Base-by-base conservation (phyloP, 2,888 invertebrate species). In the Netelia melanura region DNA sequence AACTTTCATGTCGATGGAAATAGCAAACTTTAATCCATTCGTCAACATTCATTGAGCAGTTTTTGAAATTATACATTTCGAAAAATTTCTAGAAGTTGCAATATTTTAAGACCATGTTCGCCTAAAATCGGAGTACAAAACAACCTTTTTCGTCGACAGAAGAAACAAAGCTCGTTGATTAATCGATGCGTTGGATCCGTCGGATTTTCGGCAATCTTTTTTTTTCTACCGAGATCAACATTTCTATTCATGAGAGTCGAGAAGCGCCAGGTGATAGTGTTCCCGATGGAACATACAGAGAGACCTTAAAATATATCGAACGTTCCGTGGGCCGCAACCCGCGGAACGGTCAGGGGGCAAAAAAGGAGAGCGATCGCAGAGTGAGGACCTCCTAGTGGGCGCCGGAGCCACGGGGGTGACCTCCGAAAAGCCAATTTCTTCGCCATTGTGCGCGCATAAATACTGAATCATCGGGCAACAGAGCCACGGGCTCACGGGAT, bases 391-490 rank as follows among this genome's bases (percentile, higher is more conserved):
- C 92, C 92, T 91, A 90, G 74, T 83, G 91, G 30, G 90, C 86
- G 76, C 64, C 48, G 71, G 23, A 87, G 86, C 89, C 86, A 87
- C 90, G 89, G 91, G 89, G 90, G 89, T 90, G 89, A 86, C 74
- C 84, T 87, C 86, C 87, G 87, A 87, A 88, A 89, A 90, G 90
- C 88, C 92, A 91, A 92, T 92, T 91, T 90, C 91, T 89, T 84
- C 82, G 88, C 87, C 86, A 91, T 92, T 93, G 92, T 93, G 86
- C 88, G 88, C 92, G 87, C 88, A 90, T 92, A 91, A 91, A 91
- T 92, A 92, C 91, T 89, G 91, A 91, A 92, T 92, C 92, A 92
- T 91, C 88, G 89, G 80, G 76, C 86, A 81, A 52, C 64, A 77
- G 81, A 68, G 61, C 65, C 30, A 74, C 70, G 75, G 74, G 72